Evolutionary conservation across 2,113 vertebrate species (phyloP).

Genomic region (Oncorhynchus clarkii): DNA sequence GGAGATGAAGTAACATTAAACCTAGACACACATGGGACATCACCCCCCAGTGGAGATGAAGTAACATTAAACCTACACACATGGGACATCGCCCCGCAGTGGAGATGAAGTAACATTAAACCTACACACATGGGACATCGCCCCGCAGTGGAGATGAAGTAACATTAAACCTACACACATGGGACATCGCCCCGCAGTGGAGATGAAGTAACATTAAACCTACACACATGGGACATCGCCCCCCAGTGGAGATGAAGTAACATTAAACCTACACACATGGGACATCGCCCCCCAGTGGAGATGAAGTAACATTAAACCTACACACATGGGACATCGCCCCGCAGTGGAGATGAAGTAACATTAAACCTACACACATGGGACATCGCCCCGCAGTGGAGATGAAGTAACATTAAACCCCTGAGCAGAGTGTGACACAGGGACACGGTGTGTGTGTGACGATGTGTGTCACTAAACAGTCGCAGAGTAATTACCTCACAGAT

Average conservation of each 20-base stretch:
- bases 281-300: neutral
- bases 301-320: neutral
- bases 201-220: neutral
- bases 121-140: too few species aligned
- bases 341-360: neutral
- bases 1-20: neutral
- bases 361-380: neutral
- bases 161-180: neutral
- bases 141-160: neutral
- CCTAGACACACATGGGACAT: too few species aligned
- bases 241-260: neutral
- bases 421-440: neutral
- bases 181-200: neutral
- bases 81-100: neutral
- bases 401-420: neutral
- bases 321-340: neutral
- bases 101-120: neutral
- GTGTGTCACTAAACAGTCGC: slow-evolving; percentile 10
- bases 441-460: neutral
- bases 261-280: neutral
- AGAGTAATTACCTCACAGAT: slow-evolving; percentile 20
- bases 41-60: neutral
- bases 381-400: neutral
- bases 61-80: neutral
- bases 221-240: too few species aligned